Conservation (phyloP, 2,888 invertebrate genomes). For the Caenorhabditis virilis region DNA sequence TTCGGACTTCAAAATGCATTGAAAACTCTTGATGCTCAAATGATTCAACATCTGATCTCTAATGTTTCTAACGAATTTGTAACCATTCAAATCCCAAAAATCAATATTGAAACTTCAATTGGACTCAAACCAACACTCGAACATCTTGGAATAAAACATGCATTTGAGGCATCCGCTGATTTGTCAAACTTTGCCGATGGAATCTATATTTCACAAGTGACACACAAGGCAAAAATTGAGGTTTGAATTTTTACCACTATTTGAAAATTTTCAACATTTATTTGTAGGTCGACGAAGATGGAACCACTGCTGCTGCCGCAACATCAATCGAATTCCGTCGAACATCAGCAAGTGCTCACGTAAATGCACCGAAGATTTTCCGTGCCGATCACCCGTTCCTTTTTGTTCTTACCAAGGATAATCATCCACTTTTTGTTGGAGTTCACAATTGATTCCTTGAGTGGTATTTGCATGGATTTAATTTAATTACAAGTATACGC, state of each 20-base stretch:
- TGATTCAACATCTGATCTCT: neutral
- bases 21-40: slow-evolving; percentile 9
- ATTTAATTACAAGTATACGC: too few species aligned
- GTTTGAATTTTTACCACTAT: too few species aligned
- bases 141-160: slow-evolving; percentile 47
- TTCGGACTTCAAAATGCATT: slow-evolving; percentile 50
- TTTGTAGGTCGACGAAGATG: slow-evolving; percentile 58
- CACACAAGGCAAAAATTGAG: slow-evolving; percentile 63
- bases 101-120: slow-evolving; percentile 55
- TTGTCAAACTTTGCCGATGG: slow-evolving; percentile 42
- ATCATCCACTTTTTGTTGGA: slow-evolving; percentile 40
- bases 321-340: slow-evolving; percentile 38
- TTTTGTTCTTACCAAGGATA: slow-evolving; percentile 39
- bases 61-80: neutral
- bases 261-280: too few species aligned
- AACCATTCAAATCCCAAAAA: slow-evolving; percentile 50
- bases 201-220: slow-evolving; percentile 53
- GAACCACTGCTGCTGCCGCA: slow-evolving; percentile 59
- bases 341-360: slow-evolving; percentile 8
- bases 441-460: slow-evolving; percentile 28
- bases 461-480: too few species aligned
- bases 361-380: slow-evolving; percentile 37
- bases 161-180: slow-evolving; percentile 47
- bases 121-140: slow-evolving; percentile 40
- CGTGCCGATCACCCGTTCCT: slow-evolving; percentile 59